Evolutionary conservation across 2,797 vertebrate species (phyloP), one percentile per base, ranked within the genome.

Genomic region (Staurois parvus): DNA sequence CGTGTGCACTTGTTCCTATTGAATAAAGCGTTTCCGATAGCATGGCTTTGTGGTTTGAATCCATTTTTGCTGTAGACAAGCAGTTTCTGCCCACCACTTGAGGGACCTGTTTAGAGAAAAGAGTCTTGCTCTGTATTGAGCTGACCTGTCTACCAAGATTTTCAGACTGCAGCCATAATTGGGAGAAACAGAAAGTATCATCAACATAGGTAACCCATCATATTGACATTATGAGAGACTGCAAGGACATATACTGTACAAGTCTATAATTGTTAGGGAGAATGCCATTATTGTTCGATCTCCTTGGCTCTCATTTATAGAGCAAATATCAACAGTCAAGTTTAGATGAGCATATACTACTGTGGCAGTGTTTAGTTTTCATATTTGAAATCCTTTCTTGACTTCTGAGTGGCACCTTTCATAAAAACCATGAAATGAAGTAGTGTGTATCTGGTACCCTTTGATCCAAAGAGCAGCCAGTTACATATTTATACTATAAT

Each of bases 351-450:
- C 6, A n/a, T 84, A 26, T 67, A 74, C 0, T 67, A 74, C 0
- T 15, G 42, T 45, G 66, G 73, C 73, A 82, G 79, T 72, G 24
- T 66, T 72, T 42, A 32, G 72, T 64, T 48, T 69, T 45, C 34
- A 59, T 11, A 21, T 56, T 70, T 69, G 26, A 52, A 59, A 64
- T 32, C 15, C 19, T 45, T 26, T 8, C 4, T 76, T 24, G 13
- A 70, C 26, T 62, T 5, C 30, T 82, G 21, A 48, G 26, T 56
- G 9, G 5, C 17, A n/a, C 21, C 62, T 42, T 37, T 4, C 2
- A 66, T 66, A 34, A 52, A 59, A 81, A 32, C 62, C 75, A 42
- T 76, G 84, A 85, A 85, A 85, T 85, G 84, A 64, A 70, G 45
- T 26, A 45, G n/a, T 42, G 32, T 28, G 32, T 40, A 68, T 66